Percentiles rank a stretch among this genome's conserved stretches.
Evolutionary conservation across 2,888 invertebrate species (phyloP).

Genomic region (Kuschelorhynchus macadamiae): DNA sequence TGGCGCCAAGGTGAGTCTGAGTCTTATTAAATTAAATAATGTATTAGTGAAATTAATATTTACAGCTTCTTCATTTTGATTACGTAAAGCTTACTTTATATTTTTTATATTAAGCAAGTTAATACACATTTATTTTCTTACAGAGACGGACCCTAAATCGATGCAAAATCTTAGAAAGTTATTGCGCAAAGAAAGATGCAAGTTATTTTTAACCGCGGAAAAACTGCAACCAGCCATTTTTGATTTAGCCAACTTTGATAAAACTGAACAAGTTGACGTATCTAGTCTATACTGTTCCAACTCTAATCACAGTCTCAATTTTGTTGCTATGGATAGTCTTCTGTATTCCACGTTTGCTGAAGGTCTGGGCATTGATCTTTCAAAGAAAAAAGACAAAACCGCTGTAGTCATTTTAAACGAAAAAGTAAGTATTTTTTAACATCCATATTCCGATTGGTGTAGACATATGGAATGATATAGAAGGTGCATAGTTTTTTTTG

Average conservation of each 20-base stretch:
- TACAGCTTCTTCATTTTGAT: too few relatives aligned
- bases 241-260: slow-evolving; percentile 22
- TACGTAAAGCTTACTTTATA: too few relatives aligned
- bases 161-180: slow-evolving; percentile 69
- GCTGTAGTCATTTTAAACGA: slow-evolving; percentile 80
- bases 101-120: too few relatives aligned
- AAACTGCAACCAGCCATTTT: slow-evolving; percentile 66
- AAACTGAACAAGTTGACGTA: slow-evolving; percentile 18
- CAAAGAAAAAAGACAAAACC: slow-evolving; percentile 74
- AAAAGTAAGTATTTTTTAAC: slow-evolving; percentile 72
- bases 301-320: slow-evolving; percentile 74
- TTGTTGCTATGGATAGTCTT: slow-evolving; percentile 82
- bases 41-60: slow-evolving; percentile 6
- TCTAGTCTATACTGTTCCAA: slow-evolving; percentile 71
- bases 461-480: too few relatives aligned
- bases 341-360: slow-evolving; percentile 82
- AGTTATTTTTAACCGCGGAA: slow-evolving; percentile 64
- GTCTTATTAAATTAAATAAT: not conserved
- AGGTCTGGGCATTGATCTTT: slow-evolving; percentile 80
- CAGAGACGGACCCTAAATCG: slow-evolving; percentile 62
- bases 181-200: slow-evolving; percentile 58
- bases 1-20: slow-evolving; percentile 22
- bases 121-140: slow-evolving; percentile 12
- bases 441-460: too few relatives aligned
- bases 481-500: too few relatives aligned